Conservation (phyloP, 1,140 invertebrate species). For the Microplitis demolitor region DNA sequence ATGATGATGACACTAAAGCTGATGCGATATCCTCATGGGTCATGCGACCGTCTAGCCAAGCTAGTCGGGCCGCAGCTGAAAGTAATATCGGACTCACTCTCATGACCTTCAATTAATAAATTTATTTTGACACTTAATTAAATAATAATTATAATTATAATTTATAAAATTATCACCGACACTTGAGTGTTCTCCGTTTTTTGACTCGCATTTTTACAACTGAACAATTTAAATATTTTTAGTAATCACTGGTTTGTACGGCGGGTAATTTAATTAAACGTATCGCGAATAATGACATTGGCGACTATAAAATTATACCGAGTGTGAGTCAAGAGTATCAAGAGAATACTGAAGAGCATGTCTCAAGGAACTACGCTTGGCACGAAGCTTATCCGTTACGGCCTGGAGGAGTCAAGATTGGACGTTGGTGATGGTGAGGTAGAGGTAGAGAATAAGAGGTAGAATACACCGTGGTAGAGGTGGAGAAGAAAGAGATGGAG, state of each 20-base stretch:
- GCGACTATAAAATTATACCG: background rate
- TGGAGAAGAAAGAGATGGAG: background rate
- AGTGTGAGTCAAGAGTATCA: constrained; percentile 1
- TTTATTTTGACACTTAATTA: constrained; percentile 1
- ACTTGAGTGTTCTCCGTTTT: constrained; percentile 36
- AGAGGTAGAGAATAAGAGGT: background rate
- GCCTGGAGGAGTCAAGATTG: constrained; percentile 26
- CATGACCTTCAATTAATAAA: constrained; percentile 37
- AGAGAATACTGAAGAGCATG: constrained; percentile 13
- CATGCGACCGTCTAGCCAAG: constrained; percentile 3
- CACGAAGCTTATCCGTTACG: constrained; percentile 30
- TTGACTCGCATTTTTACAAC: constrained; percentile 37
- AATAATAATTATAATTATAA: background rate
- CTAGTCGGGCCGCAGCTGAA: constrained; percentile 41
- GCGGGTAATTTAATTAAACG: background rate
- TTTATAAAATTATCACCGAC: constrained; percentile 12
- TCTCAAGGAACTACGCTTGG: constrained; percentile 30
- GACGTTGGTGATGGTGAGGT: constrained; percentile 1
- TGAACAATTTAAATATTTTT: no score
- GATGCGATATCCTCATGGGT: background rate
- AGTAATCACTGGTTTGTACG: background rate
- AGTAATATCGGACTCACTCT: constrained; percentile 53
- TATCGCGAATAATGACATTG: background rate
- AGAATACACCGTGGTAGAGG: background rate
- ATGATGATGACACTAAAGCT: background rate